A percentile compares a stretch with the other conserved stretches of the same genome.
These are phyloP conservation scores for Ichneumon xanthorius DNA, from an alignment of 2,888 invertebrate species.

Conservation along the genomic window DNA sequence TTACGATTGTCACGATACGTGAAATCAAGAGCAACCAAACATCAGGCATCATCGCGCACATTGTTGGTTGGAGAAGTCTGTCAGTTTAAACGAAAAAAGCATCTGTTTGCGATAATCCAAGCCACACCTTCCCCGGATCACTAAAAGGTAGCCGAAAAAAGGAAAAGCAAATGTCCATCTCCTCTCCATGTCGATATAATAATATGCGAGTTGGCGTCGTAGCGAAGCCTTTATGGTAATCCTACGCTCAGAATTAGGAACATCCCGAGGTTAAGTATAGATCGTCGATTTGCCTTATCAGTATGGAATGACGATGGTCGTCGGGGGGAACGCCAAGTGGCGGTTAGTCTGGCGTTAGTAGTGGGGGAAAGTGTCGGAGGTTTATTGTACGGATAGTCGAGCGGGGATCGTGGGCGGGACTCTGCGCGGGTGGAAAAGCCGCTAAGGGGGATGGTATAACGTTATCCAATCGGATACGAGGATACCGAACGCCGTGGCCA, in stretches of 20 bases:
- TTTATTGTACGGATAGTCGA: too few relatives aligned
- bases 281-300: slow-evolving; percentile 33
- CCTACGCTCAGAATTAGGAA: slow-evolving; percentile 36
- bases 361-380: too few relatives aligned
- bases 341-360: slow-evolving; percentile 1
- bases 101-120: background rate
- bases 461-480: slow-evolving; percentile 67
- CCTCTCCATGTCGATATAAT: background rate
- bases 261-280: slow-evolving; percentile 10
- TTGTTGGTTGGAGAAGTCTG: too few relatives aligned
- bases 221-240: background rate
- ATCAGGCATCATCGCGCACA: slow-evolving; percentile 74
- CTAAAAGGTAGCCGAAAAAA: background rate
- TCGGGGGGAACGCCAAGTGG: slow-evolving; percentile 34
- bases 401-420: slow-evolving; percentile 64
- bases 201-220: background rate
- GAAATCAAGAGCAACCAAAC: slow-evolving; percentile 75
- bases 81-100: too few relatives aligned
- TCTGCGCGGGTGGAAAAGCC: slow-evolving; percentile 66
- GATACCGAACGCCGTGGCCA: slow-evolving; percentile 59
- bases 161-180: background rate
- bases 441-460: slow-evolving; percentile 63
- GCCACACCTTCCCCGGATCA: background rate
- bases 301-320: slow-evolving; percentile 35
- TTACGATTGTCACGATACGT: slow-evolving; percentile 61